Evolutionary conservation across 2,797 vertebrate genomes (phyloP).

Genomic region (Carcharodon carcharias): DNA sequence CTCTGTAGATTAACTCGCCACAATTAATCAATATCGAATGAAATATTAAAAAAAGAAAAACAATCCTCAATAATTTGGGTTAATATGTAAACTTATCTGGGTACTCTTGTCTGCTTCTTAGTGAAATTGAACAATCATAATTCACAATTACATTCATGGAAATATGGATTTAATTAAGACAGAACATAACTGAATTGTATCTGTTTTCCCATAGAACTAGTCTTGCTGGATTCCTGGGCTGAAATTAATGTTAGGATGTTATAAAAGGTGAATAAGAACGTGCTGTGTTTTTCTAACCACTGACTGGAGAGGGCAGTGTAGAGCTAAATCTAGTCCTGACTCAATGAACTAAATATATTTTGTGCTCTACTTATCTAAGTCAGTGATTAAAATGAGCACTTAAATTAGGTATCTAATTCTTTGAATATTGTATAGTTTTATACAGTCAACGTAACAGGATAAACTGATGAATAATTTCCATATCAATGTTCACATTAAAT

Average conservation of each 20-base stretch:
- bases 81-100: background rate
- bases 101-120: background rate
- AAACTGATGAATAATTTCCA: conserved; percentile 23
- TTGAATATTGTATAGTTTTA: conserved; percentile 8
- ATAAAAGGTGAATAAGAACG: background rate
- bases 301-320: conserved; percentile 65
- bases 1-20: background rate
- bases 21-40: background rate
- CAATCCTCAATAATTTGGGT: background rate
- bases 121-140: background rate
- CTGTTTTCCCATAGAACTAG: background rate
- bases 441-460: background rate
- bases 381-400: background rate
- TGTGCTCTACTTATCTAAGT: background rate
- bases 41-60: background rate
- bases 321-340: conserved; percentile 52
- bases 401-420: background rate
- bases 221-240: background rate
- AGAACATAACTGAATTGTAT: background rate
- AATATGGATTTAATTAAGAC: conserved; percentile 10
- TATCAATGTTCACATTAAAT: background rate
- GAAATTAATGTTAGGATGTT: background rate
- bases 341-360: background rate
- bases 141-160: background rate
- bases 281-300: conserved; percentile 40